Evolutionary conservation across 2,888 invertebrate genomes (phyloP).

Genomic region (Dasypolia templi): DNA sequence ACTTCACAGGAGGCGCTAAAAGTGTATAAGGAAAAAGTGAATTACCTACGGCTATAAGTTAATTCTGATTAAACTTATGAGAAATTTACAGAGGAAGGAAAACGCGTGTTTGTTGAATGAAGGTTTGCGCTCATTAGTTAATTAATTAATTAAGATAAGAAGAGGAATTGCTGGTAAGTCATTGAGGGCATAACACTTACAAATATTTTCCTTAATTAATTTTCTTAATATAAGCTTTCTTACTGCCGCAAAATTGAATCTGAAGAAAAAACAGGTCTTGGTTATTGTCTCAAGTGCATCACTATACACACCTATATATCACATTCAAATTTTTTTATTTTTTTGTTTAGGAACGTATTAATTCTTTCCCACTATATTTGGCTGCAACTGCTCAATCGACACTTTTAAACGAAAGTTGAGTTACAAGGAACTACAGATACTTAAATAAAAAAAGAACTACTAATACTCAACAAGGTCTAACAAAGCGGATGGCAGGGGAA

Average conservation of each 20-base stretch:
- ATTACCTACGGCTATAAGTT: constrained; percentile 33
- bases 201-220: neutral
- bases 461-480: constrained; percentile 46
- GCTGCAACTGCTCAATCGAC: constrained; percentile 17
- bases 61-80: constrained; percentile 52
- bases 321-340: too few relatives aligned
- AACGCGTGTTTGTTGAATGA: constrained; percentile 1
- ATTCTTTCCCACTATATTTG: neutral
- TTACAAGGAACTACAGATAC: constrained; percentile 36
- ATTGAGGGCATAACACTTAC: neutral
- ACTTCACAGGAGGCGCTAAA: constrained; percentile 46
- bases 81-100: constrained; percentile 53
- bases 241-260: neutral
- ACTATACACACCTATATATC: too few relatives aligned
- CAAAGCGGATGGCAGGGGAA: constrained; percentile 59
- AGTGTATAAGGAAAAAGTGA: constrained; percentile 54
- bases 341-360: neutral
- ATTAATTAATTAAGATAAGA: constrained; percentile 24
- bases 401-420: constrained; percentile 25
- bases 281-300: neutral
- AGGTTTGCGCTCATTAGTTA: constrained; percentile 13
- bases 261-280: neutral
- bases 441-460: constrained; percentile 22
- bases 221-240: neutral
- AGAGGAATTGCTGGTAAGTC: constrained; percentile 2